Evolutionary conservation across 2,888 invertebrate genomes (phyloP).

Genomic region (Limnephilus marmoratus): DNA sequence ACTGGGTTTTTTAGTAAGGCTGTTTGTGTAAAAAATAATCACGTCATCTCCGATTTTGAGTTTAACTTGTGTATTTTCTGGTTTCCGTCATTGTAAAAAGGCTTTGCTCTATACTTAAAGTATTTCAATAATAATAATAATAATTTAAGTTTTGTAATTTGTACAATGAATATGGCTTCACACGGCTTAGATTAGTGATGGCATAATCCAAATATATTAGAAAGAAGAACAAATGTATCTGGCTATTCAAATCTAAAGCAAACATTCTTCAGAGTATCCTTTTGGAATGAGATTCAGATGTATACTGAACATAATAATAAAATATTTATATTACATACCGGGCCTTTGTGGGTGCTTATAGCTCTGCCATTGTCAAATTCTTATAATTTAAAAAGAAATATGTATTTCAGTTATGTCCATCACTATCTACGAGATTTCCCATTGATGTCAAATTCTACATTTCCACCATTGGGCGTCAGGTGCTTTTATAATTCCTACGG

Average conservation of each 20-base stretch:
- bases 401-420: neutral
- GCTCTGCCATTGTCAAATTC: too few species aligned
- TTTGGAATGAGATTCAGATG: too few species aligned
- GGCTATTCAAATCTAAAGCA: neutral
- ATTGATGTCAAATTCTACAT: neutral
- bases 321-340: too few species aligned
- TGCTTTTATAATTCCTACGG: too few species aligned
- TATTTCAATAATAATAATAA: neutral
- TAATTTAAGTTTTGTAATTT: neutral
- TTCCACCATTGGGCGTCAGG: neutral
- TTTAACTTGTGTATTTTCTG: neutral
- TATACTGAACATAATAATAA: too few species aligned
- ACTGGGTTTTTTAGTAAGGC: too few species aligned
- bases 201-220: neutral
- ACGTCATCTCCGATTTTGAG: neutral
- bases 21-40: neutral
- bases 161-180: neutral
- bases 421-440: neutral
- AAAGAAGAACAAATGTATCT: neutral
- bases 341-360: too few species aligned
- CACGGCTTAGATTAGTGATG: neutral
- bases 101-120: neutral
- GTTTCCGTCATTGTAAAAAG: neutral
- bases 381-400: neutral
- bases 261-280: too few species aligned